phyloP scores from a whole-genome alignment of 2,797 vertebrate genomes.

The Hippoglossus hippoglossus region DNA sequence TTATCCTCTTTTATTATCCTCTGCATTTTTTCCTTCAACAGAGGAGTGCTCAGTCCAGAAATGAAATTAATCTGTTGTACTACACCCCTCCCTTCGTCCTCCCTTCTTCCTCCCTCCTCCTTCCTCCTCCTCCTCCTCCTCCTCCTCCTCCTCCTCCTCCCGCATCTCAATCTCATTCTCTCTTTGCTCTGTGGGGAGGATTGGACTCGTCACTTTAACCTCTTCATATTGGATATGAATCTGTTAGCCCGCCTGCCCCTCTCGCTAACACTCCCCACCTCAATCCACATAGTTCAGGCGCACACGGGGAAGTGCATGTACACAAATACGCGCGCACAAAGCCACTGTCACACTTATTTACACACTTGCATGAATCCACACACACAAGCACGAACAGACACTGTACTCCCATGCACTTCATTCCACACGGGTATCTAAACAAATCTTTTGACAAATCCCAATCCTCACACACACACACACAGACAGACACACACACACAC shows the following conservation, averaged over 20 bases:
- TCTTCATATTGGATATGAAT: slow-evolving; percentile 82
- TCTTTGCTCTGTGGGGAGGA: slow-evolving; percentile 73
- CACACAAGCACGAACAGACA: slow-evolving; percentile 23
- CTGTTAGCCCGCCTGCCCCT: slow-evolving; percentile 74
- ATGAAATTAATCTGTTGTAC: slow-evolving; percentile 85
- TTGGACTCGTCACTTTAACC: slow-evolving; percentile 79
- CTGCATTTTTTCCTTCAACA: slow-evolving; percentile 63
- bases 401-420: slow-evolving; percentile 43
- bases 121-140: slow-evolving; percentile 34
- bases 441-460: slow-evolving; percentile 62
- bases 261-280: slow-evolving; percentile 64
- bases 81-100: slow-evolving; percentile 53
- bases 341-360: slow-evolving; percentile 55
- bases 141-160: slow-evolving; percentile 40
- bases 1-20: slow-evolving; percentile 75
- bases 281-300: slow-evolving; percentile 58
- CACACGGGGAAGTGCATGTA: slow-evolving; percentile 37
- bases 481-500: slow-evolving; percentile 11
- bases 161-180: slow-evolving; percentile 72
- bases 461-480: slow-evolving; percentile 19
- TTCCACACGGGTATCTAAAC: slow-evolving; percentile 68
- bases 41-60: slow-evolving; percentile 75
- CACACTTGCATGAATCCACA: slow-evolving; percentile 35
- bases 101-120: slow-evolving; percentile 28
- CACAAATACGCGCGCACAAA: slow-evolving; percentile 44